phyloP scores from a whole-genome alignment of 2,888 invertebrate genomes.

The Agriopis marginaria region DNA sequence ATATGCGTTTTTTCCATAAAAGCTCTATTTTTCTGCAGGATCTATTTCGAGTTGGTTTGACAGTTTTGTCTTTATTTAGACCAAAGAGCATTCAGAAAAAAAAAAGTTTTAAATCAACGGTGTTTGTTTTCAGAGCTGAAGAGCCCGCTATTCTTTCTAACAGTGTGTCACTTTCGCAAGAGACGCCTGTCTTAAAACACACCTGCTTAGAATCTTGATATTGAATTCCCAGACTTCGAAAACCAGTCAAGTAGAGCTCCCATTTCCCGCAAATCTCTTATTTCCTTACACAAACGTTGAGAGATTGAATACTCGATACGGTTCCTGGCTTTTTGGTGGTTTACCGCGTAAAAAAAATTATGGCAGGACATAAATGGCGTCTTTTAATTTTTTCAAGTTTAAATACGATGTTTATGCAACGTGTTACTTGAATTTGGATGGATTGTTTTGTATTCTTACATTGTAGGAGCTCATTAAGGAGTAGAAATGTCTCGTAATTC shows the following conservation, averaged over 20 bases:
- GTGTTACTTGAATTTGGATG: conserved; percentile 39
- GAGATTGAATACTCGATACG: conserved; percentile 51
- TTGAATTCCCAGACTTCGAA: conserved; percentile 72
- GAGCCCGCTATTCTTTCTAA: conserved; percentile 31
- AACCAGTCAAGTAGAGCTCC: conserved; percentile 68
- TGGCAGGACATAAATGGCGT: conserved; percentile 55
- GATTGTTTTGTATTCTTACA: conserved; percentile 37
- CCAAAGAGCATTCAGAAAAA: background rate
- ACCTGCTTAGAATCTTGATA: conserved; percentile 83
- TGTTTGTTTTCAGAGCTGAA: background rate
- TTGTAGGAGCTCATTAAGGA: conserved; percentile 28
- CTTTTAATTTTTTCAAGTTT: conserved; percentile 52
- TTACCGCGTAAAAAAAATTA: conserved; percentile 61
- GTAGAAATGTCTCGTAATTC: conserved; percentile 24
- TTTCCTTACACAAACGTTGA: conserved; percentile 48
- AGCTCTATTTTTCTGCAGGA: too few species aligned
- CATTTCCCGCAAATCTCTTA: conserved; percentile 58
- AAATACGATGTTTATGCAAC: conserved; percentile 53
- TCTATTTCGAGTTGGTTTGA: too few species aligned
- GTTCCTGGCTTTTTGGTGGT: conserved; percentile 56
- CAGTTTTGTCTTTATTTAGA: too few species aligned
- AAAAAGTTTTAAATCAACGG: background rate
- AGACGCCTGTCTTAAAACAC: conserved; percentile 76
- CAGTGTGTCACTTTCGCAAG: conserved; percentile 62
- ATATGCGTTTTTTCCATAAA: too few species aligned